Base-by-base conservation (phyloP, 2,888 invertebrate genomes). In the Agyllia agylla region DNA sequence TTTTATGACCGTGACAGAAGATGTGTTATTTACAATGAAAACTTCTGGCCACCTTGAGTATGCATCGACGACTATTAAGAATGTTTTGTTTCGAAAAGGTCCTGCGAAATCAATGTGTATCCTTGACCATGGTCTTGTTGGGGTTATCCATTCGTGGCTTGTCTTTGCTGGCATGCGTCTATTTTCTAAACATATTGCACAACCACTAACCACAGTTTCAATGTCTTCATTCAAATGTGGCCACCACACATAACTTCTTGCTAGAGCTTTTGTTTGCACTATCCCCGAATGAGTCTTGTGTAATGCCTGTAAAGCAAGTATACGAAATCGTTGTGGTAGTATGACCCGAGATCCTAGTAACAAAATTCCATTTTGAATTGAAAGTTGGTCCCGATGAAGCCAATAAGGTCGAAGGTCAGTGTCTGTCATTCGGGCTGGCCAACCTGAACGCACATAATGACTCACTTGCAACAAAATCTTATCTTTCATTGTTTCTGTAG, bases 191-290 rank as follows among this genome's bases (percentile, higher is more conserved):
- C 82, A 83, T 6, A 13, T 64, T 11, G 13, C 64, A n/a, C 82
- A 82, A 24, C 64, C 24, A 17, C 64, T 57, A 13, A 82, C 35
- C 13, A 70, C 24, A 24, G 5, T 3, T 38, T 89, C 86, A 27
- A 89, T 91, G 30, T 92, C 89, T 33, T 87, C 35, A 82, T 93
- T 87, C 3, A 93, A 70, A n/a, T 86, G 49, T 75, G 90, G 91
- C 93, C 93, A 94, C 92, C 92, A 94, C 0, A 94, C 89, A 77
- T 92, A 93, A n/a, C 92, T 91, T 57, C 93, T 87, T 13, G 92
- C 93, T 5, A 92, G 17, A 9, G 90, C 87, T 77, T 94, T 94
- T 5, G 91, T 94, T 38, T 92, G 88, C 5, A 92, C 90, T 8
- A 93, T 92, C 0, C 93, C 93, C 30, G 64, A 87, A 42, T 92